Conservation (phyloP, 2,888 invertebrate species). For the Drosophila emarginata region DNA sequence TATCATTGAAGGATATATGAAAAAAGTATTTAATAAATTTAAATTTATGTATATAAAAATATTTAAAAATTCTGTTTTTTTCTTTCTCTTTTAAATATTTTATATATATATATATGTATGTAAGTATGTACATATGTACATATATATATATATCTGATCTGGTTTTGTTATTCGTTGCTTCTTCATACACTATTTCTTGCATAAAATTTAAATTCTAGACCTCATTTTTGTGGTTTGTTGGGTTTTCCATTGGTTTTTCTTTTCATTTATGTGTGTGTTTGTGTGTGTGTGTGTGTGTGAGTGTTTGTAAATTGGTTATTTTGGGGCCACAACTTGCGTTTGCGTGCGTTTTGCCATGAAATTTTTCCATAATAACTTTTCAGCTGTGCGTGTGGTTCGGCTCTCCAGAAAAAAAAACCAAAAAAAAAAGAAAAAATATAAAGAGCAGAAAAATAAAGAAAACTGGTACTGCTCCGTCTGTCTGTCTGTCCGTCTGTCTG, state of each 20-base stretch:
- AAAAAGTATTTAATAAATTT: too few species aligned
- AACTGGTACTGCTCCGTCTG: conserved; percentile 40
- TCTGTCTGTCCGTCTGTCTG: conserved; percentile 9
- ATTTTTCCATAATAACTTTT: conserved; percentile 64
- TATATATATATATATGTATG: too few species aligned
- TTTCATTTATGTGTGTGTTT: conserved; percentile 29
- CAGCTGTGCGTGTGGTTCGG: conserved; percentile 56
- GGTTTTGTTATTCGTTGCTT: background rate
- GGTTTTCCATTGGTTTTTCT: conserved; percentile 40
- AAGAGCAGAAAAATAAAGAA: conserved; percentile 39
- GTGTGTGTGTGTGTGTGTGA: conserved; percentile 38
- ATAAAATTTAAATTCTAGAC: conserved; percentile 59
- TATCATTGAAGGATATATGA: background rate
- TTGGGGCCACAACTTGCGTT: conserved; percentile 35
- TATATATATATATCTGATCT: background rate
- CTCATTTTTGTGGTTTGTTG: conserved; percentile 48
- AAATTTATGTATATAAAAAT: too few species aligned
- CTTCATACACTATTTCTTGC: conserved; percentile 16
- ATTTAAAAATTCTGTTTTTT: background rate
- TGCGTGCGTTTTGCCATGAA: conserved; percentile 61
- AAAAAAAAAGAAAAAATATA: too few species aligned
- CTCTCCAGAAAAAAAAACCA: conserved; percentile 3
- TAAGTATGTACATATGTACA: too few species aligned
- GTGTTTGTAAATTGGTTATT: conserved; percentile 37
- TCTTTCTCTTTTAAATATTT: background rate